phyloP scores from a whole-genome alignment of 2,113 vertebrate species.

The Lycocorax pyrrhopterus region DNA sequence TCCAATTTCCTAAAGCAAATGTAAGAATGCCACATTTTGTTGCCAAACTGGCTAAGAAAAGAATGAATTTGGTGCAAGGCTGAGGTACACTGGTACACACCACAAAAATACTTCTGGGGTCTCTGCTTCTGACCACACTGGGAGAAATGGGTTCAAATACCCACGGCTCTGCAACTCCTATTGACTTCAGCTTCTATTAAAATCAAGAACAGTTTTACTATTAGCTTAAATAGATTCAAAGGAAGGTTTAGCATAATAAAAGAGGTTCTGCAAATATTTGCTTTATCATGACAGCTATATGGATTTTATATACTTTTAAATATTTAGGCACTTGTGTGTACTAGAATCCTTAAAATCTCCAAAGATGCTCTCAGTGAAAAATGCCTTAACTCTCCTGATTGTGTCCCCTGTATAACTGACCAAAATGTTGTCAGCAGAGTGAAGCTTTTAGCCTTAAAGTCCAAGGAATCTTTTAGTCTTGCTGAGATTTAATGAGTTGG shows the following conservation, averaged over 20 bases:
- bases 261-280: neutral
- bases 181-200: neutral
- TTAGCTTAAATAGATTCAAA: neutral
- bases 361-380: neutral
- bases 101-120: neutral
- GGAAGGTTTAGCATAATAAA: neutral
- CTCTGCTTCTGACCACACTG: neutral
- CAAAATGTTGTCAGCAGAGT: neutral
- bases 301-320: neutral
- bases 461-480: constrained; percentile 31
- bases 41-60: neutral
- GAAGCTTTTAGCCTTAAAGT: constrained; percentile 25
- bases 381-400: neutral
- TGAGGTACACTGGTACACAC: neutral
- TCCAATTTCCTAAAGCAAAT: neutral
- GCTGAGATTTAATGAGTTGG: constrained; percentile 58
- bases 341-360: neutral
- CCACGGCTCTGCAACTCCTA: neutral
- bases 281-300: neutral
- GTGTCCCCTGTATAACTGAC: neutral
- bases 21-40: neutral
- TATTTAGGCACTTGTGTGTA: neutral
- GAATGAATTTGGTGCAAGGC: neutral
- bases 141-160: neutral
- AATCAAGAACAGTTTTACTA: neutral